Base-by-base conservation (phyloP, 2,888 invertebrate genomes). In the Lissonota sp. region DNA sequence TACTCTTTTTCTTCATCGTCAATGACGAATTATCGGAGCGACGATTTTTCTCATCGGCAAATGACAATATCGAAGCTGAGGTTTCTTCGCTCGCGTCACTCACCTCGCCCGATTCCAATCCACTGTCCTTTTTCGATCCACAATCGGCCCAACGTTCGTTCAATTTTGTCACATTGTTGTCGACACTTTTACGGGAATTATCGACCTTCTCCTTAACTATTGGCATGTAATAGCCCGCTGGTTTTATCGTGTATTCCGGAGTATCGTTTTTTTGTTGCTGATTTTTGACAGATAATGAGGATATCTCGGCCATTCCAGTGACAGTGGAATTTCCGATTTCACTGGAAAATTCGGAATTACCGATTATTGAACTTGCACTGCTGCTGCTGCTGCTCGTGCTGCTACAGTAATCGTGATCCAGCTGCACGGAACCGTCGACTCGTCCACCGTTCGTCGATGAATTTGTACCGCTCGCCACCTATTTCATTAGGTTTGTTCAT, bases 321-420 rank as follows among this genome's bases (percentile, higher is more conserved):
- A 62, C 79, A 12, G 57, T 14, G 40, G 7, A 44, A 8, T 7
- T 62, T 16, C 16, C 39, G 26, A 66, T 62, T 77, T 89, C 89
- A 83, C 85, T 84, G 60, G 86, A 87, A 39, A 78, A 86, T 12
- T 86, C 85, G 1, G 83, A 85, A 70, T 74, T 87, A 6, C 75
- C 87, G 40, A 85, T 79, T 5, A 66, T 69, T 14, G 86, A 86
- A 60, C 79, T 85, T n/a, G 83, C 73, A 70, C 86, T 88, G 46
- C 46, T 58, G 70, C 86, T 88, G 46, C 46, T 58, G 60, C 44
- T 62, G 67, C 72, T 63, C 14, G 53, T 70, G 63, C 44, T 82
- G 71, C 88, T 90, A 85, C 95, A 95, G 86, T 95, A 95, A 90
- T 94, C 94, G 86, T 95, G 95, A 88, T 95, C 95, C 79, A 94